phyloP scores from a whole-genome alignment of 2,113 vertebrate species.

The Bathybates hornii region DNA sequence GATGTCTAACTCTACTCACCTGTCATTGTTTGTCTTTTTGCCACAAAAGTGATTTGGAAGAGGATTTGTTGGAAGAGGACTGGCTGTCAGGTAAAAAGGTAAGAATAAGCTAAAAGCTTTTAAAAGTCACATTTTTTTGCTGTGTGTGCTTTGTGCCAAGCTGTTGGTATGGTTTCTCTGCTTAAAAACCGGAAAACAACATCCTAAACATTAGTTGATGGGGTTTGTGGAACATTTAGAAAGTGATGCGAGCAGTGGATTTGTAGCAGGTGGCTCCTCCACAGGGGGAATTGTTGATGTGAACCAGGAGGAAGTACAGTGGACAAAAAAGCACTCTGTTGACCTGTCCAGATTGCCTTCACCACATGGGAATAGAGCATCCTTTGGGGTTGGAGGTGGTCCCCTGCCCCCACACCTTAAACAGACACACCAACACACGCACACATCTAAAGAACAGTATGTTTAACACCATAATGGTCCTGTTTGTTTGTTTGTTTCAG shows the following conservation, averaged over 20 bases:
- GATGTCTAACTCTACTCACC: neutral
- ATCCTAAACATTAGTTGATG: neutral
- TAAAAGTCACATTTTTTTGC: neutral
- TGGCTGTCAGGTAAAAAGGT: constrained; percentile 92
- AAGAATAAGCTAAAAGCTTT: constrained; percentile 37
- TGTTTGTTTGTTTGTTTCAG: constrained; percentile 63
- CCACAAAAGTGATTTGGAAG: constrained; percentile 85
- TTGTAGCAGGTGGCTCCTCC: constrained; percentile 61
- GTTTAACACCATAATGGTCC: neutral
- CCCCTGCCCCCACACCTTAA: constrained; percentile 24
- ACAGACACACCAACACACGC: neutral
- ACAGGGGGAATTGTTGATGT: constrained; percentile 56
- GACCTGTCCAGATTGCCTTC: constrained; percentile 67
- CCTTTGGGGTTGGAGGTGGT: constrained; percentile 39
- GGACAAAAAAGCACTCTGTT: constrained; percentile 52
- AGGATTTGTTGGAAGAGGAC: constrained; percentile 91
- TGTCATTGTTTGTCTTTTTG: neutral
- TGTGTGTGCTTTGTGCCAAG: neutral
- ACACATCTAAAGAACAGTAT: neutral
- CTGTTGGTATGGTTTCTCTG: neutral
- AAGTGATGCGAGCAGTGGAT: constrained; percentile 6
- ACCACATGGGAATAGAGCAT: constrained; percentile 65
- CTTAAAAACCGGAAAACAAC: neutral
- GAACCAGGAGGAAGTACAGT: constrained; percentile 60
- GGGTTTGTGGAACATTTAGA: constrained; percentile 4